A percentile compares a stretch with the other conserved stretches of the same genome.
Evolutionary conservation across 2,797 vertebrate species (phyloP).

Genomic region (Halcyon chelicuti): DNA sequence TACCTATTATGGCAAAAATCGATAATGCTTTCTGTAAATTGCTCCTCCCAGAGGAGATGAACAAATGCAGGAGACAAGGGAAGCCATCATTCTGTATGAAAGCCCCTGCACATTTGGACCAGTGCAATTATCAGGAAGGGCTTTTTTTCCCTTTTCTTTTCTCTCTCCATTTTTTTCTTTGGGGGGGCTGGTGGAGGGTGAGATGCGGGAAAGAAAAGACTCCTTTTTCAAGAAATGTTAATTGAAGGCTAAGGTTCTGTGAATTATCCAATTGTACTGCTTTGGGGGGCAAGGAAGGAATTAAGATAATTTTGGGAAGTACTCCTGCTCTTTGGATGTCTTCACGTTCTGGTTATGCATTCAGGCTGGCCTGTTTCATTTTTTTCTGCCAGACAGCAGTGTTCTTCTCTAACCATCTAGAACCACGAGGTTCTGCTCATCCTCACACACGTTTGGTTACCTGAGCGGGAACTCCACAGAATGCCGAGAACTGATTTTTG

Average conservation of each 20-base stretch:
- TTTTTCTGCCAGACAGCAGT: constrained; percentile 16
- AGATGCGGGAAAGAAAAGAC: neutral
- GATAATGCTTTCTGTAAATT: constrained; percentile 88
- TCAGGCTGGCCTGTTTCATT: constrained; percentile 37
- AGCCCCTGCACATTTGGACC: constrained; percentile 78
- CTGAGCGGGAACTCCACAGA: neutral
- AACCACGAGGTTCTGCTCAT: neutral
- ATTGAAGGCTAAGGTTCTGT: constrained; percentile 41
- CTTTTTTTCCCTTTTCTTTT: constrained; percentile 2
- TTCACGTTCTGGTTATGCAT: neutral
- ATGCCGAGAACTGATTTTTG: neutral
- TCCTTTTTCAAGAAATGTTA: constrained; percentile 60
- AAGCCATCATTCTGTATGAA: constrained; percentile 84
- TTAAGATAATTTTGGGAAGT: neutral
- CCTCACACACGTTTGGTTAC: neutral
- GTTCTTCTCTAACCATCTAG: neutral
- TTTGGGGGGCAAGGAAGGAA: neutral
- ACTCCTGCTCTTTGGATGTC: neutral
- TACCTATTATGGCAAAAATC: constrained; percentile 89
- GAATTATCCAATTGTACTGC: neutral
- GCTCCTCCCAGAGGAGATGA: constrained; percentile 86
- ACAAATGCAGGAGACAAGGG: constrained; percentile 84
- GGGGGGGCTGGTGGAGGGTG: neutral
- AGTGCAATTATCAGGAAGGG: constrained; percentile 82
- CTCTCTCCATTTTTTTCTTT: neutral